phyloP scores from a whole-genome alignment of 2,113 vertebrate species.

The Gallinago jamesoni region DNA sequence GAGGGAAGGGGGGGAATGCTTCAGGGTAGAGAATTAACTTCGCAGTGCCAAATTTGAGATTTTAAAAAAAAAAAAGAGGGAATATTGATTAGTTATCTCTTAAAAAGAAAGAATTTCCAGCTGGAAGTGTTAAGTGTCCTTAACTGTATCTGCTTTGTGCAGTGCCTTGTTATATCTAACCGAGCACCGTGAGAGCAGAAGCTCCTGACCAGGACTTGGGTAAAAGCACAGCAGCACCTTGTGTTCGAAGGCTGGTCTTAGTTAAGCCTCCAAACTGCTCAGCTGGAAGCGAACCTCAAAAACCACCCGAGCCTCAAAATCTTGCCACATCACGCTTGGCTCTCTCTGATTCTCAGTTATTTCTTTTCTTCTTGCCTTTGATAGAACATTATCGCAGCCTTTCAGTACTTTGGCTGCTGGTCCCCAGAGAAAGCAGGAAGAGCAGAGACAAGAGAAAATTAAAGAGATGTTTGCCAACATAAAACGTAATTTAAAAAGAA shows the following conservation, averaged over 20 bases:
- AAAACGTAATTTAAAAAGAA: constrained; percentile 25
- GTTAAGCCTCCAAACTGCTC: background rate
- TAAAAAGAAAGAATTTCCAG: background rate
- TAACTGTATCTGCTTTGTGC: background rate
- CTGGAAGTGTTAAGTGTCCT: background rate
- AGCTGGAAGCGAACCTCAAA: background rate
- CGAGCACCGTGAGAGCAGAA: background rate
- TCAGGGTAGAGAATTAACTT: background rate
- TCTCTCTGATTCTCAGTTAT: background rate
- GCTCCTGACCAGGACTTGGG: background rate
- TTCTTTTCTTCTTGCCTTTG: constrained; percentile 27
- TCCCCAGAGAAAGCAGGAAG: constrained; percentile 1
- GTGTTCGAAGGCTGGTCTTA: background rate
- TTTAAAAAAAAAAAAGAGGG: background rate
- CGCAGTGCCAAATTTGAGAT: background rate
- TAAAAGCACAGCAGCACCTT: background rate
- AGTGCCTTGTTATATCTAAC: background rate
- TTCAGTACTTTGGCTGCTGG: background rate
- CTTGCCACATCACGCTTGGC: background rate
- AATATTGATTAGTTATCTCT: background rate
- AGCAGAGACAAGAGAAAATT: constrained; percentile 50
- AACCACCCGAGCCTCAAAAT: background rate
- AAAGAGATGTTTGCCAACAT: constrained; percentile 19
- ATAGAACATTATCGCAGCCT: constrained; percentile 3
- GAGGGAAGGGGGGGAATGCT: background rate